Conservation (phyloP, 2,888 invertebrate genomes). For the Blomia tropicalis region DNA sequence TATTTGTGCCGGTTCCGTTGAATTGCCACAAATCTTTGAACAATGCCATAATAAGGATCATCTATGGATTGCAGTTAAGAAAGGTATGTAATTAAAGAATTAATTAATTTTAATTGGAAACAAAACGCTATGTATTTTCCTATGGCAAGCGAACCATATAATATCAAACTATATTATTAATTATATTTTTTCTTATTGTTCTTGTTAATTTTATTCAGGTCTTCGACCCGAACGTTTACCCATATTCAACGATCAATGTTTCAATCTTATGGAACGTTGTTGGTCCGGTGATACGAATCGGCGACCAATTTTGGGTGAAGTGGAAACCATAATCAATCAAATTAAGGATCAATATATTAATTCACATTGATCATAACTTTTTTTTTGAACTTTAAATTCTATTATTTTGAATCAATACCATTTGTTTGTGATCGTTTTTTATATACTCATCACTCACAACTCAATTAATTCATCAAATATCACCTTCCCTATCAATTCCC, state of each 20-base stretch:
- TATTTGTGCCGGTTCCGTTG: slow-evolving; percentile 63
- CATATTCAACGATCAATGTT: slow-evolving; percentile 58
- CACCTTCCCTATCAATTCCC: no score
- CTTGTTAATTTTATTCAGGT: slow-evolving; percentile 41
- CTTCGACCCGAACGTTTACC: slow-evolving; percentile 60
- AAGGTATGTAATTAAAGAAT: slow-evolving; percentile 44
- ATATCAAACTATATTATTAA: background rate
- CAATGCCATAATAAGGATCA: slow-evolving; percentile 69
- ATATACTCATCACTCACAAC: no score
- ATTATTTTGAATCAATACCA: no score
- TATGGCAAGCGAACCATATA: no score
- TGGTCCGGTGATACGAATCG: slow-evolving; percentile 59
- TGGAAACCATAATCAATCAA: slow-evolving; percentile 50
- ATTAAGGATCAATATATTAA: slow-evolving; percentile 37
- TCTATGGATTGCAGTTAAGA: slow-evolving; percentile 62
- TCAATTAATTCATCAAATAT: no score
- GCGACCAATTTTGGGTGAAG: slow-evolving; percentile 59
- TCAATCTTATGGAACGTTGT: slow-evolving; percentile 65
- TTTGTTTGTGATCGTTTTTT: no score
- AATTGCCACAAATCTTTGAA: slow-evolving; percentile 60
- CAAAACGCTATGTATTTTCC: no score
- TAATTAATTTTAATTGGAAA: background rate
- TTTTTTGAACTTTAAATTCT: no score
- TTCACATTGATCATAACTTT: no score
- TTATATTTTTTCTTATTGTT: background rate